Evolutionary conservation across 1,140 invertebrate genomes (phyloP), one percentile per base, ranked within the genome.

Genomic region (Dysdera silvatica): DNA sequence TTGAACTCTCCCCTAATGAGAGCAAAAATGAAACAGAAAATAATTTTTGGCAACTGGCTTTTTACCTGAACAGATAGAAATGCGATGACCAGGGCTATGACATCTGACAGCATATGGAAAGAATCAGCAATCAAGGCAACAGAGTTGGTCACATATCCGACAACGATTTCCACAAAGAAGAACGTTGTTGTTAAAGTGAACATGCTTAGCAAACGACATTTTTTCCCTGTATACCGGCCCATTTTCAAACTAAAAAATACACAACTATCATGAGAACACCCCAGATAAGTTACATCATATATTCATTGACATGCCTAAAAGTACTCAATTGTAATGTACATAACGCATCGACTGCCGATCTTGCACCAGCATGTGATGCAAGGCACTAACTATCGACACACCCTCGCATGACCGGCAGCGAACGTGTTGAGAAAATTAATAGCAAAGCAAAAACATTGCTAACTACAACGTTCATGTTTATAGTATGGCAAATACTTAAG

Each of bases 191-290:
- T 82, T 41, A 82, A 52, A 4, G 60, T 53, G 24, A 82, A 70
- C 78, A 82, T 81, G 20, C 87, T 87, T 55, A 95, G 76, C 40
- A 98, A 82, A 20, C 93, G 87, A 77, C 91, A 94, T 82, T 52
- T 60, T 41, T 66, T 66, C 2, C 64, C 64, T 14, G 64, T 57
- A 43, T 66, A 66, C 33, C 64, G 43, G 4, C 64, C 64, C 64
- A 66, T 66, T n/a, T n/a, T 37, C 35, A n/a, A n/a, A n/a, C n/a
- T n/a, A n/a, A n/a, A n/a, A n/a, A n/a, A n/a, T n/a, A n/a, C n/a
- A n/a, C n/a, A 32, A 28, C 55, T 43, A 20, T 24, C 18, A 59
- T 7, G 26, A 49, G 40, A 58, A 33, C 23, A 31, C 29, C 23
- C 2, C 37, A 55, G 10, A 20, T 8, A 37, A 54, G 16, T 20